These are phyloP conservation scores for Tachysurus vachellii DNA, from an alignment of 2,113 vertebrate species.

Conservation along the genomic window DNA sequence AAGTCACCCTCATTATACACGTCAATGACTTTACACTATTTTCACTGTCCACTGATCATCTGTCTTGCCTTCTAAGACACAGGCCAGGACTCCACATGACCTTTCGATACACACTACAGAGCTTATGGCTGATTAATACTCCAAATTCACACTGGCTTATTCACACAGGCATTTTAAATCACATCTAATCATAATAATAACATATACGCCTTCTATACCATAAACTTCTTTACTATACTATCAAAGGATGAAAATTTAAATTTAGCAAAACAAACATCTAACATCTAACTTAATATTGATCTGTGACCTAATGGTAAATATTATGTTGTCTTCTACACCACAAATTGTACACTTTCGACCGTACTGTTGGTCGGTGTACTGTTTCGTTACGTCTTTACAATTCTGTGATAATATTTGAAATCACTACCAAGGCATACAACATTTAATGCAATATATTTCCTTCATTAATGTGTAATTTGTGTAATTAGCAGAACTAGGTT, in stretches of 20 bases:
- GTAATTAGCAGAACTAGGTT: not conserved
- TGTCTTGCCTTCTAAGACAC: not conserved
- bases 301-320: not conserved
- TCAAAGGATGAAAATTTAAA: not conserved
- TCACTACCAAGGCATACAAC: not conserved
- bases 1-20: not conserved
- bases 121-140: not conserved
- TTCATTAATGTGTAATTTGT: not conserved
- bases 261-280: not conserved
- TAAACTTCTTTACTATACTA: not conserved
- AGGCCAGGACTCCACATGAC: not conserved
- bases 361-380: not conserved
- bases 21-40: not conserved
- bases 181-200: not conserved
- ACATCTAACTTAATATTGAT: not conserved
- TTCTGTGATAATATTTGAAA: not conserved
- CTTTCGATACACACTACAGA: not conserved
- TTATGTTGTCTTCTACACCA: not conserved
- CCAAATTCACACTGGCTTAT: not conserved
- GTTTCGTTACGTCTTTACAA: not conserved
- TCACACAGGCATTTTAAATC: not conserved
- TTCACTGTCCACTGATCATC: not conserved
- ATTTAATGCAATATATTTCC: not conserved
- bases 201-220: too few species aligned
- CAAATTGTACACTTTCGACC: not conserved